Conservation (phyloP, 2,113 vertebrate species). For the Vireo altiloquus region DNA sequence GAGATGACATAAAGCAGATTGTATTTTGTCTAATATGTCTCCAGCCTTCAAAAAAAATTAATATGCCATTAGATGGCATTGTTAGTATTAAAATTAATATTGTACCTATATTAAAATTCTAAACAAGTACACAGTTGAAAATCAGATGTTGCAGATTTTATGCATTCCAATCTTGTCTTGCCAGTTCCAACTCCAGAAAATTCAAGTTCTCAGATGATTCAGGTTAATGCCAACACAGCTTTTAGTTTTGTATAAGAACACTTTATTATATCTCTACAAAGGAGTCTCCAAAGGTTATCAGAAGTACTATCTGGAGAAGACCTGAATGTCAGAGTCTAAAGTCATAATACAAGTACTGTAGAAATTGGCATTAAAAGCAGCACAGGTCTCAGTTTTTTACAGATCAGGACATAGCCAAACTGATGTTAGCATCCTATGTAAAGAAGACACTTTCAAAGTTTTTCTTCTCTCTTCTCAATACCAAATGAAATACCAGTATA, state of each 20-base stretch:
- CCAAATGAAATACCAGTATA: background rate
- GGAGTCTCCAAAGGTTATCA: background rate
- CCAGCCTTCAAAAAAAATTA: background rate
- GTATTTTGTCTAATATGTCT: background rate
- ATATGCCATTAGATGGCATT: background rate
- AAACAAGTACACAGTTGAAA: background rate
- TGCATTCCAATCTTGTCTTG: background rate
- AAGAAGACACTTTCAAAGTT: background rate
- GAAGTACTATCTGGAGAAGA: background rate
- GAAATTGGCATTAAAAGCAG: background rate
- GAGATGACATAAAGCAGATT: background rate
- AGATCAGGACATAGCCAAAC: background rate
- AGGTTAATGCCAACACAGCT: background rate
- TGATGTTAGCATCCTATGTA: background rate
- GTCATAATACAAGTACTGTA: background rate
- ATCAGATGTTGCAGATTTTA: background rate
- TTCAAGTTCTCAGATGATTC: background rate
- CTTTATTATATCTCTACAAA: background rate
- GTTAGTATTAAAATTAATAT: background rate
- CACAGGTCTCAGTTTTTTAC: background rate
- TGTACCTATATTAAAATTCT: background rate
- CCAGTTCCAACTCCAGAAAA: background rate
- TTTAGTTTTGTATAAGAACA: background rate
- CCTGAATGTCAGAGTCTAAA: background rate
- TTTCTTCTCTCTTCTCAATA: background rate